phyloP scores from a whole-genome alignment of 2,888 invertebrate genomes.

The Sminthurinus aureus region DNA sequence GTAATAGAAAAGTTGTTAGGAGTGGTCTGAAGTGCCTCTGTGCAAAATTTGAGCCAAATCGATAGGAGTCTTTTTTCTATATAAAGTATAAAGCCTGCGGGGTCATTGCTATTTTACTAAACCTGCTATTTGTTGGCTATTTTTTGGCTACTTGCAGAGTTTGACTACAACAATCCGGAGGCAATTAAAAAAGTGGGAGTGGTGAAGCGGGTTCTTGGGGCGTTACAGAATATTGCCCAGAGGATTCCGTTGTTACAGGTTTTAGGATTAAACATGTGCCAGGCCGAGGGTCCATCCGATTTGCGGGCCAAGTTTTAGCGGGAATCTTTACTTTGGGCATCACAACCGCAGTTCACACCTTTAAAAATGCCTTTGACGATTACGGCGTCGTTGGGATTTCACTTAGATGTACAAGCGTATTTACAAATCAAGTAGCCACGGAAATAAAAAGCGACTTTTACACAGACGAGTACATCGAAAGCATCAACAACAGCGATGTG shows the following conservation, averaged over 20 bases:
- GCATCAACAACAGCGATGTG: not conserved
- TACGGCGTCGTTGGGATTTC: not conserved
- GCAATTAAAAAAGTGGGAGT: not conserved
- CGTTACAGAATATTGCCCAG: not conserved
- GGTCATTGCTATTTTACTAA: too few relatives aligned
- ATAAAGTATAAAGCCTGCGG: too few relatives aligned
- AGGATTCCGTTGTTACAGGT: not conserved
- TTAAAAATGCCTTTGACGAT: not conserved
- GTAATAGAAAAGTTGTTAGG: too few relatives aligned
- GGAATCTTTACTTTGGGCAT: not conserved
- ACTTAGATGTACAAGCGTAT: not conserved
- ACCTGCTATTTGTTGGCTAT: too few relatives aligned
- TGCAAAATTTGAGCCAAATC: too few relatives aligned
- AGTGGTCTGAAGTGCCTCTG: too few relatives aligned
- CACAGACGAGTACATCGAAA: not conserved
- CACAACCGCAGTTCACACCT: not conserved
- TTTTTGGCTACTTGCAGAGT: too few relatives aligned
- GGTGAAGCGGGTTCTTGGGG: not conserved
- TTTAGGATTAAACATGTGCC: not conserved
- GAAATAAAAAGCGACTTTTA: not conserved
- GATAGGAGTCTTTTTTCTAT: too few relatives aligned
- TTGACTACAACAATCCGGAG: not conserved
- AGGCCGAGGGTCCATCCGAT: not conserved
- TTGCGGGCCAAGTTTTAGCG: not conserved
- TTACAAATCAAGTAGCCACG: not conserved